phyloP scores from a whole-genome alignment of 2,797 vertebrate genomes.

The Amniataba percoides region DNA sequence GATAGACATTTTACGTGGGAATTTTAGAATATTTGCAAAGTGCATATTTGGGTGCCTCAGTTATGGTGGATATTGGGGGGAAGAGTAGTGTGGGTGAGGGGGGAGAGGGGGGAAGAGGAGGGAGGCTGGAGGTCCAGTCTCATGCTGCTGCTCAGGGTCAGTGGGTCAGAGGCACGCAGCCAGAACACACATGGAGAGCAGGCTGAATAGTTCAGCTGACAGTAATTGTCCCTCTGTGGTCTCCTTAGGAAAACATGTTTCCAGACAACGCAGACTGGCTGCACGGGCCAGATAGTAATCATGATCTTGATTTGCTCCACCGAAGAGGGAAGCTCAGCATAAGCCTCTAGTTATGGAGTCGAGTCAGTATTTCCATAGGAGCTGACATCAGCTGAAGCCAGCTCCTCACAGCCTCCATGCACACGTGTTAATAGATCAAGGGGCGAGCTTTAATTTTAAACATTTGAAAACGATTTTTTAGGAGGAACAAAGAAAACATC shows the following conservation, averaged over 20 bases:
- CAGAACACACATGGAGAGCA: constrained; percentile 83
- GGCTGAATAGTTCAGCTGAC: constrained; percentile 80
- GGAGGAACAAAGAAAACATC: too few species aligned
- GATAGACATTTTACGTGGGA: constrained; percentile 33
- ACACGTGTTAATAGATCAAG: constrained; percentile 48
- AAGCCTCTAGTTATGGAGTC: constrained; percentile 65
- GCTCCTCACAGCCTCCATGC: constrained; percentile 4
- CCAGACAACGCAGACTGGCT: constrained; percentile 74
- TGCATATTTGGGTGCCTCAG: constrained; percentile 41
- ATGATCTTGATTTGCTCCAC: constrained; percentile 80
- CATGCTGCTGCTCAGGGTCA: constrained; percentile 79
- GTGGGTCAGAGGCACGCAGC: constrained; percentile 78
- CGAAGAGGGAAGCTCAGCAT: constrained; percentile 64
- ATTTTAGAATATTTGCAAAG: constrained; percentile 43
- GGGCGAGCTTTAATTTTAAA: constrained; percentile 36
- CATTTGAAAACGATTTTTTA: constrained; percentile 38
- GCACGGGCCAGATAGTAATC: constrained; percentile 81
- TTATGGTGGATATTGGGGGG: constrained; percentile 30
- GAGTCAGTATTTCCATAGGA: constrained; percentile 72
- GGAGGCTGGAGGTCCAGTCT: constrained; percentile 65
- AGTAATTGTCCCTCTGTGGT: constrained; percentile 82
- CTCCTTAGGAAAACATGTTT: constrained; percentile 83
- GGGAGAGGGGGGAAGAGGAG: constrained; percentile 15
- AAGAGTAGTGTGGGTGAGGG: not conserved
- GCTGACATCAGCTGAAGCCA: constrained; percentile 60